Conservation (phyloP, 2,797 vertebrate genomes). For the Gobionotothen gibberifrons region DNA sequence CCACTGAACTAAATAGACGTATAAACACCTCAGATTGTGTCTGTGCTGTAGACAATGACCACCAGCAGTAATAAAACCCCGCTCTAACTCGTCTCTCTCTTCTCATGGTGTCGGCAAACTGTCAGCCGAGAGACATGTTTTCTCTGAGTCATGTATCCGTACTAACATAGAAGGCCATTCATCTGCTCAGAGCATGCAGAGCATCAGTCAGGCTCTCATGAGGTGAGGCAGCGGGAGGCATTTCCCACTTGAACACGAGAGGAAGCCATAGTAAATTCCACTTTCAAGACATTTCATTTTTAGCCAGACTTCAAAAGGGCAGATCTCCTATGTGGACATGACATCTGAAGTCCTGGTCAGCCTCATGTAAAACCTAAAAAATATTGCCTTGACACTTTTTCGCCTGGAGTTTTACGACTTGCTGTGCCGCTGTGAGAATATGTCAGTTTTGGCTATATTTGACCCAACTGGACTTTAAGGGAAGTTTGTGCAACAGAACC, state of each 20-base stretch:
- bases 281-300: constrained; percentile 39
- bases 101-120: constrained; percentile 14
- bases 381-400: constrained; percentile 11
- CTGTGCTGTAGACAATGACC: constrained; percentile 35
- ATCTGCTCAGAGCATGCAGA: constrained; percentile 40
- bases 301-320: constrained; percentile 36
- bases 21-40: constrained; percentile 42
- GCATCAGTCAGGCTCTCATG: constrained; percentile 74
- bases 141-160: constrained; percentile 34
- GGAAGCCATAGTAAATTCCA: constrained; percentile 38
- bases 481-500: constrained; percentile 43
- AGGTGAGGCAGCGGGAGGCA: constrained; percentile 37
- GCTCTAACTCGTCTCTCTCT: constrained; percentile 24
- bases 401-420: neutral
- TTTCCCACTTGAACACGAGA: constrained; percentile 62
- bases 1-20: constrained; percentile 30
- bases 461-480: constrained; percentile 27
- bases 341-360: constrained; percentile 13
- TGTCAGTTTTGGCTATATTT: constrained; percentile 18
- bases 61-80: constrained; percentile 26
- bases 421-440: neutral
- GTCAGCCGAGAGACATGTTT: constrained; percentile 41
- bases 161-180: constrained; percentile 47
- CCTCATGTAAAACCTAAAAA: constrained; percentile 3
- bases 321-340: constrained; percentile 19